Conservation (phyloP, 2,797 vertebrate species). For the Malacoraja senta region DNA sequence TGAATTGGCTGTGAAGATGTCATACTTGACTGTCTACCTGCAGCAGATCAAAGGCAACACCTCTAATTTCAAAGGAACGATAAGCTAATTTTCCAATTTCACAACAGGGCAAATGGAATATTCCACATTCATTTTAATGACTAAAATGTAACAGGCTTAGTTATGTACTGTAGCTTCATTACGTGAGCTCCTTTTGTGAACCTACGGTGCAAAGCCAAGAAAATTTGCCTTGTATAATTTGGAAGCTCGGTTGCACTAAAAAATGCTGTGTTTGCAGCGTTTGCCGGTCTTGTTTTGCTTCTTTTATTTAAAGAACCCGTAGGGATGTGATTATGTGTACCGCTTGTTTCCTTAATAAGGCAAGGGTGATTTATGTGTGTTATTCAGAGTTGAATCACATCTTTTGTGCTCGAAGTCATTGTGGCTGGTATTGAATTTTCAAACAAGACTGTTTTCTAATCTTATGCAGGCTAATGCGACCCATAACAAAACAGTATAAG, state of each 20-base stretch:
- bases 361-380: background rate
- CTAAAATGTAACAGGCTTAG: background rate
- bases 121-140: background rate
- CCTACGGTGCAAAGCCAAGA: background rate
- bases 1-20: background rate
- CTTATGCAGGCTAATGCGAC: background rate
- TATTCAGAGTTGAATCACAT: background rate
- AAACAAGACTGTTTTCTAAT: background rate
- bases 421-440: background rate
- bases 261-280: background rate
- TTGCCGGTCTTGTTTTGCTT: background rate
- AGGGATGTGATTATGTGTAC: background rate
- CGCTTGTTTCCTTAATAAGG: background rate
- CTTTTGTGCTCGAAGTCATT: background rate
- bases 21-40: background rate
- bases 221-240: slow-evolving; percentile 18
- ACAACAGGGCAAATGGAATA: background rate
- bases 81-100: background rate
- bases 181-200: background rate
- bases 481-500: background rate
- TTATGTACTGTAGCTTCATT: background rate
- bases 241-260: background rate
- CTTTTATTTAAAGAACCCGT: background rate
- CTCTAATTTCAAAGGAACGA: background rate
- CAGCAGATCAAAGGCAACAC: background rate